Conservation (phyloP, 2,888 invertebrate genomes). For the Eupithecia dodoneata region DNA sequence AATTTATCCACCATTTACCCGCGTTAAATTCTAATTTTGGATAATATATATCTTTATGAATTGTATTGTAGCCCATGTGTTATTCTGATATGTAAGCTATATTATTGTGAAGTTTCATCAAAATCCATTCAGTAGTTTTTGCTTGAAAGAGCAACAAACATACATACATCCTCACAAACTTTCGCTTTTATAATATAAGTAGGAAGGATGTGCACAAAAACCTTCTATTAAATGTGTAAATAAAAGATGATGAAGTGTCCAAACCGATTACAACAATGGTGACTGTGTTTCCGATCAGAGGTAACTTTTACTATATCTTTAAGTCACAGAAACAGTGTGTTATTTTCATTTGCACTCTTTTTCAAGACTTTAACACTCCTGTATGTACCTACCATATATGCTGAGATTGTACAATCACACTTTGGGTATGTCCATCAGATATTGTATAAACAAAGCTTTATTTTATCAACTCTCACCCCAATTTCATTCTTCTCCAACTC, state of each 20-base stretch:
- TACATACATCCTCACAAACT: too few species aligned
- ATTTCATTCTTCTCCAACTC: conserved; percentile 89
- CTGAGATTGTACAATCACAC: background rate
- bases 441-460: background rate
- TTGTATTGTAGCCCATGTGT: too few species aligned
- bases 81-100: too few species aligned
- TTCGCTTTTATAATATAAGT: too few species aligned
- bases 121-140: too few species aligned
- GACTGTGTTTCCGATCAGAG: background rate
- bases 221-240: background rate
- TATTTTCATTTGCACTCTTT: background rate
- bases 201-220: background rate
- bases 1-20: background rate
- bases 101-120: too few species aligned
- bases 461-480: conserved; percentile 72
- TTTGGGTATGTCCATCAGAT: background rate
- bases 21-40: too few species aligned
- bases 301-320: too few species aligned
- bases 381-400: too few species aligned
- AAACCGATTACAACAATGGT: background rate
- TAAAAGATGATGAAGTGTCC: too few species aligned
- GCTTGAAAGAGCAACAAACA: too few species aligned
- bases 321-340: background rate
- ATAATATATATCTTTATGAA: too few species aligned
- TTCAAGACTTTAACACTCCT: background rate